These are phyloP conservation scores for honey bee (Apis mellifera) DNA, from an alignment of 1,140 invertebrate species.

Conservation along the genomic window DNA sequence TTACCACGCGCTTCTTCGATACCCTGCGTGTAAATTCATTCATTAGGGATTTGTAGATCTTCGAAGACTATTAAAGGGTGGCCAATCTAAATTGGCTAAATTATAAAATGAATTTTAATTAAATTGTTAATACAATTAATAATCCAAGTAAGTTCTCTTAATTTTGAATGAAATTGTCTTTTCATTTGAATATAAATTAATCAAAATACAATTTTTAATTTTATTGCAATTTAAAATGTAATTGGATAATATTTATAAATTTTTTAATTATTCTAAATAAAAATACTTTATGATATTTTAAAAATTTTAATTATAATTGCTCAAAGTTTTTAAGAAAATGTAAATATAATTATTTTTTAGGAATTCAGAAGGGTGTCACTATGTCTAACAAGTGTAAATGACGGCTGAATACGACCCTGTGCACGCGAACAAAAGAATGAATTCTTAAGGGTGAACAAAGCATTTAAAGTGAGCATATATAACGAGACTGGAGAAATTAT, in stretches of 20 bases:
- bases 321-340: background rate
- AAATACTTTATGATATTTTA: too few species aligned
- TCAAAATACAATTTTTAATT: too few species aligned
- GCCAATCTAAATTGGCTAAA: background rate
- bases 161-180: too few species aligned
- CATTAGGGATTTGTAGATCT: background rate
- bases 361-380: background rate
- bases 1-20: background rate
- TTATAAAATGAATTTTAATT: too few species aligned
- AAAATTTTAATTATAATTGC: background rate
- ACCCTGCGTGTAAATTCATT: background rate
- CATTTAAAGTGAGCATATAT: constrained; percentile 5
- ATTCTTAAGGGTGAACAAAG: constrained; percentile 2
- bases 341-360: background rate
- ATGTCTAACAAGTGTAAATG: constrained; percentile 19
- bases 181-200: too few species aligned
- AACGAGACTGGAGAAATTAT: background rate
- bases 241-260: too few species aligned
- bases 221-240: too few species aligned
- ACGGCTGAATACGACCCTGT: background rate
- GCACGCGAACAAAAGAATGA: background rate
- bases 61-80: background rate
- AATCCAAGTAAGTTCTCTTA: too few species aligned
- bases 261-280: too few species aligned
- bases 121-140: too few species aligned